phyloP scores from a whole-genome alignment of 2,888 invertebrate genomes.

The Drosophila monieri region DNA sequence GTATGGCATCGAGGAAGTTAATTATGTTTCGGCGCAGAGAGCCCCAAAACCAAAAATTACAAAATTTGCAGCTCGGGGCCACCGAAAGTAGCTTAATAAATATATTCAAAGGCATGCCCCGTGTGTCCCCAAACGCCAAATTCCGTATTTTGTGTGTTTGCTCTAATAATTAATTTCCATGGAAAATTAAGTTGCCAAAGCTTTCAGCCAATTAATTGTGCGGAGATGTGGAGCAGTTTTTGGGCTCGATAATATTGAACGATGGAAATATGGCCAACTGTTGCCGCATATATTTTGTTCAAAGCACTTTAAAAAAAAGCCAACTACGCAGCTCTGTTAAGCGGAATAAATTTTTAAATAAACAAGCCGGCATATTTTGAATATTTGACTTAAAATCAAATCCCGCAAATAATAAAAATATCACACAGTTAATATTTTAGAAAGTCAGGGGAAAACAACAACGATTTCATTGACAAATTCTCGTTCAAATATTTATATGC shows the following conservation, averaged over 20 bases:
- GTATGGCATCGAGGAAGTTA: conserved; percentile 32
- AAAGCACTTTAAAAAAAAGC: conserved; percentile 7
- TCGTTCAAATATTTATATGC: conserved; percentile 60
- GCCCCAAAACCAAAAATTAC: conserved; percentile 34
- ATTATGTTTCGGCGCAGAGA: conserved; percentile 35
- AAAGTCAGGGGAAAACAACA: conserved; percentile 10
- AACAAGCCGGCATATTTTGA: conserved; percentile 22
- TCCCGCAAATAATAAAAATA: conserved; percentile 19
- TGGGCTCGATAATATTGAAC: conserved; percentile 3
- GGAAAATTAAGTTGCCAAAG: conserved; percentile 42
- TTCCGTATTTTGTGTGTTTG: conserved; percentile 32
- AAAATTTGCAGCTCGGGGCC: conserved; percentile 27
- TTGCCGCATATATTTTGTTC: conserved; percentile 4
- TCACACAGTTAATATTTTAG: conserved; percentile 40
- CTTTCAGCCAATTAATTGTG: conserved; percentile 38
- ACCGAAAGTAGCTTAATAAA: conserved; percentile 26
- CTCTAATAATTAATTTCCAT: conserved; percentile 42
- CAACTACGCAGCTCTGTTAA: background rate
- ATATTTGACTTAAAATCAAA: conserved; percentile 34
- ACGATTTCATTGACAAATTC: conserved; percentile 52
- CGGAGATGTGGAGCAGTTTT: background rate
- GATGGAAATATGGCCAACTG: conserved; percentile 6
- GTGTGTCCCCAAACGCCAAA: conserved; percentile 15
- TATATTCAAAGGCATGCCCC: conserved; percentile 40
- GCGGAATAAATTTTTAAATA: background rate